Base-by-base conservation (phyloP, 2,797 vertebrate species). In the Paramormyrops hopkinsi region DNA sequence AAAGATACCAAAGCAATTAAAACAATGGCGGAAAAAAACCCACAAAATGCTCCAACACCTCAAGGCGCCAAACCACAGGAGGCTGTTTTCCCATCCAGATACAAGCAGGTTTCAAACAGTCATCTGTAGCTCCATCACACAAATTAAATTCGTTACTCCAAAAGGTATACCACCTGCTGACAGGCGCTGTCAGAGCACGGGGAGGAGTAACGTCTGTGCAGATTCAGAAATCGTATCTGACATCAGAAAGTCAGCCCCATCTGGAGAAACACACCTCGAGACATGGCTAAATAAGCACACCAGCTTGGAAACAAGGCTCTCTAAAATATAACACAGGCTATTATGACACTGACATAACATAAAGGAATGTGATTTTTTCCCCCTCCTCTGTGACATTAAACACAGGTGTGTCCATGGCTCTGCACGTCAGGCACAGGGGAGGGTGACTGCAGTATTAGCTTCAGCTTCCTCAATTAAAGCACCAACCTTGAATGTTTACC, bases 331-430 rank as follows among this genome's bases (percentile, higher is more conserved):
- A 84, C 48, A 25, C 82, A 22, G 41, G 82, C n/a, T 51, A 84
- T 51, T 84, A 84, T 48, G 82, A 84, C 82, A 48, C n/a, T 50
- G 82, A 84, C 82, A 84, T 83, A 19, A 83, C 37, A 17, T 84
- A 84, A 84, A 84, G 46, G 82, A 51, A 51, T 22, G 48, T 25
- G 8, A 84, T 59, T 59, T 59, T 2, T 59, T n/a, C 14, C 6
- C 22, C 50, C 1, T 22, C 82, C 3, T 14, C 82, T 25, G 41
- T 48, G 79, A 22, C 46, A 50, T 25, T 84, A 46, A 76, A 48
- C 4, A 83, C 79, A 48, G n/a, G 48, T 50, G n/a, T 84, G 9
- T 50, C 44, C 41, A 50, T 25, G 79, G 7, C 76, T 44, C 41
- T 46, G 3, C 17, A 17, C 19, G 7, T 14, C 19, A 8, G 33